Percentiles rank a stretch among this genome's conserved stretches.
Conservation (phyloP, 2,113 vertebrate species). For the Phaethornis superciliosus region DNA sequence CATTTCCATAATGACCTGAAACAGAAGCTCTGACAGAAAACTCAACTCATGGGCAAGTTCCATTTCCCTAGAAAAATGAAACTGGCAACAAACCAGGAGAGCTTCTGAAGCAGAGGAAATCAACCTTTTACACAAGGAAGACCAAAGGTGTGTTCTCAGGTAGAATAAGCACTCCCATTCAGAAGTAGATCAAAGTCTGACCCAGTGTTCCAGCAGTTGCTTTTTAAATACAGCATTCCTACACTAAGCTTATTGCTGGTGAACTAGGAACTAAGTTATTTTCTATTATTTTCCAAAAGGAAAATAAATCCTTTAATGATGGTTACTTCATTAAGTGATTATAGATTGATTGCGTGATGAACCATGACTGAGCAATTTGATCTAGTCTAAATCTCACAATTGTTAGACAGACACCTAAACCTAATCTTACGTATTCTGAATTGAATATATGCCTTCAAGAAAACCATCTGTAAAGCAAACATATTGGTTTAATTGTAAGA, state of each 20-base stretch:
- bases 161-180: background rate
- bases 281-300: background rate
- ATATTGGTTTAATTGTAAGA: background rate
- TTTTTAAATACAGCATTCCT: background rate
- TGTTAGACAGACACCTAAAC: background rate
- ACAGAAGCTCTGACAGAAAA: background rate
- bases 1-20: background rate
- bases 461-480: background rate
- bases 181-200: background rate
- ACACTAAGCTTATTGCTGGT: background rate
- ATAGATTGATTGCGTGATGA: background rate
- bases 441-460: background rate
- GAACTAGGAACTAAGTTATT: background rate
- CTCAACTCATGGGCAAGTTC: background rate
- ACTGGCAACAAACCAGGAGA: background rate
- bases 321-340: background rate
- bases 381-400: background rate
- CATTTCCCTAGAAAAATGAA: background rate
- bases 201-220: background rate
- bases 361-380: background rate
- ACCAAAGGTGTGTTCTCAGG: background rate
- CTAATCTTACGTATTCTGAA: background rate
- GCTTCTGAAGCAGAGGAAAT: background rate
- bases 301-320: background rate
- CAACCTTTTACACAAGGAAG: background rate